These are phyloP conservation scores for Buphagus erythrorhynchus DNA, from an alignment of 2,797 vertebrate species.

Conservation along the genomic window DNA sequence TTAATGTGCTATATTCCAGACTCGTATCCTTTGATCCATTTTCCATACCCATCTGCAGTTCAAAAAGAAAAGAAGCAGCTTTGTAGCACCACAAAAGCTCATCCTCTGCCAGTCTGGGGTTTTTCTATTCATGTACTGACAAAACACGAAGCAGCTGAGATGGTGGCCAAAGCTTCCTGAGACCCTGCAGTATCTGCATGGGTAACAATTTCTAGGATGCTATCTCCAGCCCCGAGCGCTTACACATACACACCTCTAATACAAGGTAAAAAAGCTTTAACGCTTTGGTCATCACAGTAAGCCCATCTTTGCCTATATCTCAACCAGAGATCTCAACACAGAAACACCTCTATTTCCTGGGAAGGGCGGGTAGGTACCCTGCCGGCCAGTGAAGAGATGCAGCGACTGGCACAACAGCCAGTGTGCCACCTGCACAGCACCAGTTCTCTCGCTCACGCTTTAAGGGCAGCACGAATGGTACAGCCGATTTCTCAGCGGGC, in stretches of 20 bases:
- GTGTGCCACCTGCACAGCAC: neutral
- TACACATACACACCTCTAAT: fast-evolving
- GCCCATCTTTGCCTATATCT: neutral
- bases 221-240: fast-evolving
- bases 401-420: neutral
- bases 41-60: neutral
- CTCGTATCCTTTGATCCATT: neutral
- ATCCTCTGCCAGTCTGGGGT: neutral
- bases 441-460: fast-evolving
- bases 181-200: neutral
- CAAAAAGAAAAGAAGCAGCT: slow-evolving; percentile 15
- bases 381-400: neutral
- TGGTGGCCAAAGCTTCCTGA: neutral
- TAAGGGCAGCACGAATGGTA: neutral
- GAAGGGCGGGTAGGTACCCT: neutral
- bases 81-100: neutral
- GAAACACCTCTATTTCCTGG: neutral
- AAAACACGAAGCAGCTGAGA: neutral
- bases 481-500: neutral
- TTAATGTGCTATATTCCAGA: neutral
- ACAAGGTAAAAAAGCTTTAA: neutral
- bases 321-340: neutral
- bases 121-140: neutral
- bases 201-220: neutral
- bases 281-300: neutral